Evolutionary conservation across 2,888 invertebrate species (phyloP).

Genomic region (Octodonta nipae): DNA sequence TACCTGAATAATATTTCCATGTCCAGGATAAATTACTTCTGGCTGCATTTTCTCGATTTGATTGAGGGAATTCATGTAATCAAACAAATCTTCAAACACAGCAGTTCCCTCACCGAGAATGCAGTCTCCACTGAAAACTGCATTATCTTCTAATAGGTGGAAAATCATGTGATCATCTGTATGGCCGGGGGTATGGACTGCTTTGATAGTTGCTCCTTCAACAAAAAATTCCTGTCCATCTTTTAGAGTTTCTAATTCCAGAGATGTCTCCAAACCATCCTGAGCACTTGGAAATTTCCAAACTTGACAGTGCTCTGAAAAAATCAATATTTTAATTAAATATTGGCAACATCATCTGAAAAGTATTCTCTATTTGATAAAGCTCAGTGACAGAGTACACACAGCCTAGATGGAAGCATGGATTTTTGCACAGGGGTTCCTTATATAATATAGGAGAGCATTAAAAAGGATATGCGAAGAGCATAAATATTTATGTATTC

Average conservation of each 20-base stretch:
- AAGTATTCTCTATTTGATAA: no score
- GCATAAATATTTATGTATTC: no score
- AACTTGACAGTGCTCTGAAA: constrained; percentile 44
- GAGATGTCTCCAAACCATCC: constrained; percentile 27
- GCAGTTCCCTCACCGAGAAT: constrained; percentile 90
- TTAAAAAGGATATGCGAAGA: no score
- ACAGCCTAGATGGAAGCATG: no score
- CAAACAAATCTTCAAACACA: constrained; percentile 83
- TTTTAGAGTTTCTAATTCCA: constrained; percentile 43
- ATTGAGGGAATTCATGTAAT: constrained; percentile 78
- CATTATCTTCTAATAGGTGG: constrained; percentile 64
- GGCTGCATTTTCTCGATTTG: constrained; percentile 62
- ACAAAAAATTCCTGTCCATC: constrained; percentile 66
- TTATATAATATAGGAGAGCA: no score
- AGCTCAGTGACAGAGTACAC: no score
- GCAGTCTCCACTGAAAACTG: constrained; percentile 88
- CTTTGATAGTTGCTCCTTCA: constrained; percentile 66
- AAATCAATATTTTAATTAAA: no score
- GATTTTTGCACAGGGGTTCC: no score
- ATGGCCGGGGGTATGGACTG: constrained; percentile 66
- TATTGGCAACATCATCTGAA: no score
- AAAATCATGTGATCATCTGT: constrained; percentile 84
- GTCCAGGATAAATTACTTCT: constrained; percentile 76
- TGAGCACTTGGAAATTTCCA: constrained; percentile 57
- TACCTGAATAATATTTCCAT: constrained; percentile 71